These are phyloP conservation scores for Neogobius melanostomus DNA, from an alignment of 2,113 vertebrate genomes.

Conservation along the genomic window DNA sequence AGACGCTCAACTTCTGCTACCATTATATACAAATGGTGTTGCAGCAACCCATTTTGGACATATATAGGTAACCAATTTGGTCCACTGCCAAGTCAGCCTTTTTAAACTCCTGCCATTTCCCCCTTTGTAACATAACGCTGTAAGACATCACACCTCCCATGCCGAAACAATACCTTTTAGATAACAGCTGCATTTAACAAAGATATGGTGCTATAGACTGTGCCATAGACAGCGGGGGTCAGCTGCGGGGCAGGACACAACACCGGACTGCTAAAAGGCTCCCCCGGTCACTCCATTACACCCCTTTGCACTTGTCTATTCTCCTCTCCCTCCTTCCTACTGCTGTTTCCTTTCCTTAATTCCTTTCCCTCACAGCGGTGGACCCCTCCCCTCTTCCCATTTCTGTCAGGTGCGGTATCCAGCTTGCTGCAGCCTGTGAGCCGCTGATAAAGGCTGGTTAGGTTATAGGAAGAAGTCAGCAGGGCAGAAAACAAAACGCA, in stretches of 20 bases:
- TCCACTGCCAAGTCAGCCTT: not conserved
- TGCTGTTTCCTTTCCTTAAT: constrained; percentile 13
- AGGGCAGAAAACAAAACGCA: constrained; percentile 57
- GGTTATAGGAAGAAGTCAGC: constrained; percentile 49
- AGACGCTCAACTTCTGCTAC: no score
- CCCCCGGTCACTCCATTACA: constrained; percentile 46
- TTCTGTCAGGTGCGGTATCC: constrained; percentile 27
- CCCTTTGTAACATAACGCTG: constrained; percentile 1
- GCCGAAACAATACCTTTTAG: not conserved
- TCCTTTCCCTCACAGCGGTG: constrained; percentile 1
- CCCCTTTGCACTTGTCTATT: constrained; percentile 17
- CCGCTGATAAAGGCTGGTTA: constrained; percentile 54
- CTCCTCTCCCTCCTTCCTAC: constrained; percentile 1
- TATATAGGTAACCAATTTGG: not conserved
- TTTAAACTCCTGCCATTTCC: not conserved
- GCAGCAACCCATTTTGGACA: not conserved
- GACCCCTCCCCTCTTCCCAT: not conserved
- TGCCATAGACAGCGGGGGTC: constrained; percentile 46
- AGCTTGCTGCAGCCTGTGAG: constrained; percentile 43
- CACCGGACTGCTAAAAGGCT: constrained; percentile 46
- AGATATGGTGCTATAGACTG: constrained; percentile 3
- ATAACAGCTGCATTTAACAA: constrained; percentile 5
- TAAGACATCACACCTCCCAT: constrained; percentile 3
- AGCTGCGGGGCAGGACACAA: constrained; percentile 46
- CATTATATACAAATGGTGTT: no score